Conservation (phyloP, 2,113 vertebrate genomes). For the Thymallus thymallus region DNA sequence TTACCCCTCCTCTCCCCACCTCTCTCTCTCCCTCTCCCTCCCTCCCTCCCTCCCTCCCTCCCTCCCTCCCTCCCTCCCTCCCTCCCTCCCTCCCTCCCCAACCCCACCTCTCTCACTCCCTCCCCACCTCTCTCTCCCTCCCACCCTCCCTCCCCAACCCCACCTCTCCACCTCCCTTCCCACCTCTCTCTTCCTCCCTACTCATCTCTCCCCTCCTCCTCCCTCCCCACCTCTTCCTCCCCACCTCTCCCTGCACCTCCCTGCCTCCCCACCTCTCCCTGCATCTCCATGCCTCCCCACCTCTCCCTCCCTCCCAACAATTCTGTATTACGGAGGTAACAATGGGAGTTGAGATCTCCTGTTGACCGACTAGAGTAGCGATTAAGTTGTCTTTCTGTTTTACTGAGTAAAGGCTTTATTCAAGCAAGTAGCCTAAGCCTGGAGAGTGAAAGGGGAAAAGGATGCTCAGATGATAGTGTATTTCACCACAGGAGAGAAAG, state of each 20-base stretch:
- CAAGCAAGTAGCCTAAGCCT: too few species aligned
- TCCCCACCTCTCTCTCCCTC: too few species aligned
- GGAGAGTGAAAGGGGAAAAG: background rate
- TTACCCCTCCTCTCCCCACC: too few species aligned
- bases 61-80: background rate
- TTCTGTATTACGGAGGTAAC: too few species aligned
- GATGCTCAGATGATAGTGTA: too few species aligned
- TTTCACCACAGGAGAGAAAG: background rate
- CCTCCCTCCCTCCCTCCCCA: background rate
- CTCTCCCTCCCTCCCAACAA: background rate
- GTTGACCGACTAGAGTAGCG: background rate
- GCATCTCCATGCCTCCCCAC: background rate
- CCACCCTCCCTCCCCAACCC: background rate
- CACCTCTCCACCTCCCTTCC: background rate
- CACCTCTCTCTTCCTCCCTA: background rate
- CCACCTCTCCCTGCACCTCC: background rate
- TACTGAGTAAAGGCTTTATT: slow-evolving; percentile 20
- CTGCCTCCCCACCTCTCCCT: background rate
- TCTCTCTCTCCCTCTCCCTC: too few species aligned
- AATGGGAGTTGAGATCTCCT: background rate
- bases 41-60: too few species aligned
- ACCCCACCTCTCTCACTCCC: background rate
- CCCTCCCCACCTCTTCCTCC: background rate
- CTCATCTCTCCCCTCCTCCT: background rate
- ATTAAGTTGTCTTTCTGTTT: slow-evolving; percentile 26